phyloP scores from a whole-genome alignment of 2,888 invertebrate species.

The Psylliodes chrysocephalus region DNA sequence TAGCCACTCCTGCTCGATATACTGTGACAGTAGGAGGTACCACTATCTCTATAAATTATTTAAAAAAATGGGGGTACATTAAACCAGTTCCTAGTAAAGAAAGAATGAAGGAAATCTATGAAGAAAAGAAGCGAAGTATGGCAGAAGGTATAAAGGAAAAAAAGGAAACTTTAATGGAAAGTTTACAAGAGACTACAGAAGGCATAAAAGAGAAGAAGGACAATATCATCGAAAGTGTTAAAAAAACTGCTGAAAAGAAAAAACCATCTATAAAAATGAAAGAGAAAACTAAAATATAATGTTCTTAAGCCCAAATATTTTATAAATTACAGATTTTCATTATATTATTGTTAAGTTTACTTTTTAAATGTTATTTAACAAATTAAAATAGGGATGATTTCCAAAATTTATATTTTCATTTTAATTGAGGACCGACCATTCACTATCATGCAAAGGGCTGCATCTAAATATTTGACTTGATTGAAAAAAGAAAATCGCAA shows the following conservation, averaged over 20 bases:
- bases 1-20: conserved; percentile 90
- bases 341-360: neutral
- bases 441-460: no score
- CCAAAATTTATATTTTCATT: neutral
- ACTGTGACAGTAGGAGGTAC: conserved; percentile 93
- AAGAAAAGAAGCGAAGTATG: conserved; percentile 71
- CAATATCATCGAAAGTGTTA: conserved; percentile 71
- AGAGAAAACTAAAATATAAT: conserved; percentile 5
- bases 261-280: conserved; percentile 47
- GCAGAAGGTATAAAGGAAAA: conserved; percentile 57
- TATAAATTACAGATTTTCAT: neutral
- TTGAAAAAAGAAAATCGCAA: no score
- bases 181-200: conserved; percentile 51
- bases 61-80: conserved; percentile 83
- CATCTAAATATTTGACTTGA: no score
- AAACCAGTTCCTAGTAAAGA: conserved; percentile 80
- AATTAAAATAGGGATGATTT: neutral
- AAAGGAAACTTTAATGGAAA: conserved; percentile 49
- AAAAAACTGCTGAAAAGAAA: conserved; percentile 64
- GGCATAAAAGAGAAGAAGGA: conserved; percentile 67
- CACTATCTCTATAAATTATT: conserved; percentile 83
- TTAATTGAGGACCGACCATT: no score
- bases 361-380: neutral
- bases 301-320: conserved; percentile 2
- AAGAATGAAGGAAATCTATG: conserved; percentile 72